Evolutionary conservation across 2,888 invertebrate genomes (phyloP).

Genomic region (Scrobipalpa costella): DNA sequence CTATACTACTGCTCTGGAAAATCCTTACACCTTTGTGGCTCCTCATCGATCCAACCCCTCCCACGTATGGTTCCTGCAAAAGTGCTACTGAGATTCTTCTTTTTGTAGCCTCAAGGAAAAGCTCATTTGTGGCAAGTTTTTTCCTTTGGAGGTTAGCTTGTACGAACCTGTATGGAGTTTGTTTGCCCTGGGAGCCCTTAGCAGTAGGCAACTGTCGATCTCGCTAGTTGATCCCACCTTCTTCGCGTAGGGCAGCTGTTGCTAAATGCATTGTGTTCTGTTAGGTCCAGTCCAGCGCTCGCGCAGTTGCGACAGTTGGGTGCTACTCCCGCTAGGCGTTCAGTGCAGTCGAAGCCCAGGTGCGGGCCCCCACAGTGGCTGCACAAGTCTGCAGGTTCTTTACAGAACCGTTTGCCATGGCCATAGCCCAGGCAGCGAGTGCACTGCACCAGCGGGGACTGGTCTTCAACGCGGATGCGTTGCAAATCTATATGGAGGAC

Average conservation of each 20-base stretch:
- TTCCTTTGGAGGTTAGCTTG: conserved; percentile 28
- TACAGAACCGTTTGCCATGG: conserved; percentile 9
- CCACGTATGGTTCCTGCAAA: conserved; percentile 26
- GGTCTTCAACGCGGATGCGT: background rate
- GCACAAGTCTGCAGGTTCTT: conserved; percentile 15
- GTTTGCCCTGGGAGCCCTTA: conserved; percentile 24
- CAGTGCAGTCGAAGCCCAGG: background rate
- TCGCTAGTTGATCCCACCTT: conserved; percentile 30
- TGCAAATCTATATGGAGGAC: background rate
- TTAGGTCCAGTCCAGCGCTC: background rate
- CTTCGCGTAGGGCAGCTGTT: conserved; percentile 23
- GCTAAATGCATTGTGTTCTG: conserved; percentile 31
- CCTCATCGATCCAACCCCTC: background rate
- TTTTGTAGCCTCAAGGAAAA: conserved; percentile 15
- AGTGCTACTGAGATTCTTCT: conserved; percentile 23
- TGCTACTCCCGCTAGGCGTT: background rate
- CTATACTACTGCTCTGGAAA: background rate
- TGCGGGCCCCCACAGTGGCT: conserved; percentile 13
- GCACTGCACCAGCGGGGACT: conserved; percentile 17
- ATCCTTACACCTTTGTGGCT: background rate
- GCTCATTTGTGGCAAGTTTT: conserved; percentile 20
- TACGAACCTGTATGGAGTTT: background rate
- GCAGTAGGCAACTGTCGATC: conserved; percentile 29
- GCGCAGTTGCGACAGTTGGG: conserved; percentile 31
- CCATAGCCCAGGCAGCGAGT: conserved; percentile 16